Evolutionary conservation across 2,797 vertebrate species (phyloP).

Genomic region (Helostoma temminkii): DNA sequence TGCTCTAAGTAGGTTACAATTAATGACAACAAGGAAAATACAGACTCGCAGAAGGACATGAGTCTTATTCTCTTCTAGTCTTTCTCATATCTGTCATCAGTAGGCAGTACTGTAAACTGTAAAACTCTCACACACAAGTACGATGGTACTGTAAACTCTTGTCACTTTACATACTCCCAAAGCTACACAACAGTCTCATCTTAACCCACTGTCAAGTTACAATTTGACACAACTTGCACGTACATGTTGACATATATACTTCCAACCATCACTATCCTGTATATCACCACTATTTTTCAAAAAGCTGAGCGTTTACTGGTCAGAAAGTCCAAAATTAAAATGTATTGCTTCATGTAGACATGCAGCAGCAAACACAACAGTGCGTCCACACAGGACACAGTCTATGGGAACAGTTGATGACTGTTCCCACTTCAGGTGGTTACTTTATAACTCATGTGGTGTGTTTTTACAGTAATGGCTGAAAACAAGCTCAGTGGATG

Average conservation of each 20-base stretch:
- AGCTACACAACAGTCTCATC: constrained; percentile 2
- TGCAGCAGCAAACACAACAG: constrained; percentile 8
- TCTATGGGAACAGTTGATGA: too few relatives aligned
- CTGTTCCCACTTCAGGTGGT: too few relatives aligned
- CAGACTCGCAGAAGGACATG: constrained; percentile 9
- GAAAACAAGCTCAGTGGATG: too few relatives aligned
- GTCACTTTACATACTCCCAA: constrained; percentile 7
- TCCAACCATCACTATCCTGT: too few relatives aligned
- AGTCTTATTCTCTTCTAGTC: constrained; percentile 11
- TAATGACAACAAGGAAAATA: neutral
- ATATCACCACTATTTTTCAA: too few relatives aligned
- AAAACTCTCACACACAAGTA: neutral
- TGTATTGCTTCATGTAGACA: neutral
- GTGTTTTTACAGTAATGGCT: too few relatives aligned
- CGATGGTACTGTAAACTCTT: neutral
- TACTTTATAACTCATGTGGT: too few relatives aligned
- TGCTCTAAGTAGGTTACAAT: neutral
- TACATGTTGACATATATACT: neutral
- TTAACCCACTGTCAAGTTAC: constrained; percentile 6
- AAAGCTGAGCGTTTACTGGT: neutral
- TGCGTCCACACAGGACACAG: too few relatives aligned
- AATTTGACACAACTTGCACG: neutral
- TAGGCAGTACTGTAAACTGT: neutral
- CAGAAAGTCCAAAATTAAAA: neutral
- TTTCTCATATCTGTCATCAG: constrained; percentile 12